phyloP scores from a whole-genome alignment of 2,113 vertebrate genomes.

The Nematolebias whitei region DNA sequence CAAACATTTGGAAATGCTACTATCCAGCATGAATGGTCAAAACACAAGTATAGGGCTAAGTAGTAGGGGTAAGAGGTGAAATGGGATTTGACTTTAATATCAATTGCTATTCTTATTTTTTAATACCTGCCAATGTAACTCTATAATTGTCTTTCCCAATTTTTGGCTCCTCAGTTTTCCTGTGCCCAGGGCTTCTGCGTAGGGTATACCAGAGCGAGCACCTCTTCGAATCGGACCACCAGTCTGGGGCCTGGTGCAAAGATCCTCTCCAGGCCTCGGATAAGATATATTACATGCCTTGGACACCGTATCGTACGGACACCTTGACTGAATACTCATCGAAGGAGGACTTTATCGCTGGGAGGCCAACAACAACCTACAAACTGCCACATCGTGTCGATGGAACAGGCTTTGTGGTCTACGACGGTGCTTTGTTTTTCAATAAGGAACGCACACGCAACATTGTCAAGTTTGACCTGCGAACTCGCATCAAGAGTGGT shows the following conservation, averaged over 20 bases:
- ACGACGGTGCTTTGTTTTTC: slow-evolving; percentile 97
- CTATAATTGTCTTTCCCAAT: slow-evolving; percentile 74
- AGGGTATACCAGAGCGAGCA: slow-evolving; percentile 99
- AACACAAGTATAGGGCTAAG: too few relatives aligned
- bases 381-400: slow-evolving; percentile 97
- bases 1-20: too few relatives aligned
- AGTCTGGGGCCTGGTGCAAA: slow-evolving; percentile 99
- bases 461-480: slow-evolving; percentile 96
- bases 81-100: background rate
- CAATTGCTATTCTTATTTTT: background rate
- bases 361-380: slow-evolving; percentile 95
- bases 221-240: slow-evolving; percentile 98
- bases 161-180: slow-evolving; percentile 92
- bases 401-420: slow-evolving; percentile 96
- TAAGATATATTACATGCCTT: slow-evolving; percentile 99
- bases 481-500: slow-evolving; percentile 97
- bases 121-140: slow-evolving; percentile 79
- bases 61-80: background rate
- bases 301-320: slow-evolving; percentile 96
- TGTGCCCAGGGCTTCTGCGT: slow-evolving; percentile 95
- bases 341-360: slow-evolving; percentile 97
- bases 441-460: slow-evolving; percentile 98
- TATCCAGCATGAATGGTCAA: too few relatives aligned
- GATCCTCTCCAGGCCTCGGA: slow-evolving; percentile 97
- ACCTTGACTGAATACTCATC: slow-evolving; percentile 96